Conservation (phyloP, 2,888 invertebrate genomes). For the Allophyes oxyacanthae region DNA sequence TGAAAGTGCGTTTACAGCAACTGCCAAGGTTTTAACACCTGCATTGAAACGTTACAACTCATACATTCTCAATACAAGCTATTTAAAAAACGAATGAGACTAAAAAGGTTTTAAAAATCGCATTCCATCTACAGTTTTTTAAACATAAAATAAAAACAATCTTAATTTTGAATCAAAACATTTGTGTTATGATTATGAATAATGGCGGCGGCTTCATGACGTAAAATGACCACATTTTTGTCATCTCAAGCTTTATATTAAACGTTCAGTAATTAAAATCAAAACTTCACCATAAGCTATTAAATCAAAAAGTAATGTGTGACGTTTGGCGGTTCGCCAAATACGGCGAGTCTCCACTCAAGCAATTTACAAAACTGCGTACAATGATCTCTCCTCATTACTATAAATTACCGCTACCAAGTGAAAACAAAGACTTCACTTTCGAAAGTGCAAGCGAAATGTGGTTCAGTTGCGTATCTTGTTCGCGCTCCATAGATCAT, state of each 20-base stretch:
- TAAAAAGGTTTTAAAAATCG: not conserved
- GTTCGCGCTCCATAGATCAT: constrained; percentile 72
- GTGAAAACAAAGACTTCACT: constrained; percentile 87
- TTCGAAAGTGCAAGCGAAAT: constrained; percentile 83
- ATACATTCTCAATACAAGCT: constrained; percentile 33
- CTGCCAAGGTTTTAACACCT: constrained; percentile 75
- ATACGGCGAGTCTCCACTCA: constrained; percentile 68
- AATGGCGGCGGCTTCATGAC: constrained; percentile 24
- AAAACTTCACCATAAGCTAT: constrained; percentile 58
- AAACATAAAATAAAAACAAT: constrained; percentile 7
- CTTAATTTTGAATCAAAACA: constrained; percentile 1
- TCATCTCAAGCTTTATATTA: constrained; percentile 45
- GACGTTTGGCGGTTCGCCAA: constrained; percentile 74
- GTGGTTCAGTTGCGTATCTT: constrained; percentile 67
- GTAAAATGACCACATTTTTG: constrained; percentile 38
- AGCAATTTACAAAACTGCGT: constrained; percentile 78
- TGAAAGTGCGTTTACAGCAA: constrained; percentile 76
- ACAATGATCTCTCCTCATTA: constrained; percentile 84
- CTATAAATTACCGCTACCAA: constrained; percentile 78
- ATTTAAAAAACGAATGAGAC: constrained; percentile 21
- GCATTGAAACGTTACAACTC: constrained; percentile 52
- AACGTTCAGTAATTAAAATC: constrained; percentile 61
- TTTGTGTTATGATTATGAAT: constrained; percentile 12
- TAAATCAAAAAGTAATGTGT: constrained; percentile 63
- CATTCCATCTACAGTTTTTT: not conserved